Evolutionary conservation across 2,888 invertebrate genomes (phyloP), one percentile per base, ranked within the genome.

Genomic region (Schizaphis graminum): DNA sequence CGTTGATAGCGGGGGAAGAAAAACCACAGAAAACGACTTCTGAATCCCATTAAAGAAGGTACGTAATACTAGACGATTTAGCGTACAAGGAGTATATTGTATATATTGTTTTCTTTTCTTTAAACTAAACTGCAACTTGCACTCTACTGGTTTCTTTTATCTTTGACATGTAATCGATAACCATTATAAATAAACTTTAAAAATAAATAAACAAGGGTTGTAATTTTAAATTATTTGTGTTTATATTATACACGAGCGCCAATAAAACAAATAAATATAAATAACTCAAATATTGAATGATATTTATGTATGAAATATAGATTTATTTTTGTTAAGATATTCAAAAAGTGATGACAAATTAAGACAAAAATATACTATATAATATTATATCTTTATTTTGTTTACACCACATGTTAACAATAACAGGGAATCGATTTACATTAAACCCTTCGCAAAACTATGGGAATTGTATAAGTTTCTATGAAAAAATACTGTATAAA

Each of bases 11-110:
- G n/a, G 67, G 61, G 53, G n/a, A 56, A 56, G 56, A 11, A 56
- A 93, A 90, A 90, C 93, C 90, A 47, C 93, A 93, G 90, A 85
- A 90, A 89, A 93, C 35, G 35, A 91, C 94, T 94, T 91, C n/a
- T 91, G 56, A 94, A 94, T 94, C 90, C 94, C 67, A 91, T 91
- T 90, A 91, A 86, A 53, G 28, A 94, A 91, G 53, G 53, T 84
- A 49, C 86, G 91, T 86, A 94, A 94, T 67, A 94, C 86, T 91
- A 91, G 86, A 87, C 91, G 86, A 53, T 61, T 8, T 47, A 86
- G 61, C 28, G 21, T 57, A 41, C 35, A n/a, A 35, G 35, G 26
- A 47, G 57, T 67, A 16, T 87, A 35, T 89, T 61, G 86, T 61
- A 47, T 47, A 77, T 11, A 57, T 57, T 57, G 24, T 35, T 28